Evolutionary conservation across 2,113 vertebrate species (phyloP).

Genomic region (Parotia lawesii): DNA sequence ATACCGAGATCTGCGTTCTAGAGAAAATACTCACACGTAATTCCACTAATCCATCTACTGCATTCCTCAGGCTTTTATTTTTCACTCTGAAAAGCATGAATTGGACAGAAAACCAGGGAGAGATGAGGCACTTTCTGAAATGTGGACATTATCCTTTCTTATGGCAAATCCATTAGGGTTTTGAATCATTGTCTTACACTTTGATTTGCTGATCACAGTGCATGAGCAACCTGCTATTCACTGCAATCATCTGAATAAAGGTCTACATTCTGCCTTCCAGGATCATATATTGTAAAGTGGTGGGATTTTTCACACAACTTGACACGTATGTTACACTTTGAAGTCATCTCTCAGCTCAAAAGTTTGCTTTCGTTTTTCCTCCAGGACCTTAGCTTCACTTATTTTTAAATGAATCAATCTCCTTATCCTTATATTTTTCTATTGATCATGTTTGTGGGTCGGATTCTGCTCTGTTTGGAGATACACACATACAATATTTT

Average conservation of each 20-base stretch:
- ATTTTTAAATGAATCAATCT: neutral
- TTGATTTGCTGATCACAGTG: neutral
- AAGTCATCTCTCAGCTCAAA: neutral
- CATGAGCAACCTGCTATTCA: neutral
- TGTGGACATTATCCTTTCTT: neutral
- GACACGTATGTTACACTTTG: neutral
- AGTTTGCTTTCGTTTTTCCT: neutral
- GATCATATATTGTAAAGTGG: neutral
- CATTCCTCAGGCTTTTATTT: neutral
- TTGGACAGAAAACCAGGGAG: neutral
- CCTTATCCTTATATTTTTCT: neutral
- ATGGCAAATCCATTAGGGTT: neutral
- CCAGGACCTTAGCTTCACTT: neutral
- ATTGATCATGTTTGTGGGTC: neutral
- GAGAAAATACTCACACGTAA: neutral
- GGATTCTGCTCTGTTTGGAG: neutral
- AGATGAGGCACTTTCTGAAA: neutral
- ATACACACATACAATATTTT: neutral
- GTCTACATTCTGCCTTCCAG: neutral
- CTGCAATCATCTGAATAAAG: neutral
- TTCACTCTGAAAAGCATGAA: neutral
- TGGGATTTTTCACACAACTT: neutral
- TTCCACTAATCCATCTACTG: neutral
- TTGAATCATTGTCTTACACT: neutral
- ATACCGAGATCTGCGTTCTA: neutral